A percentile compares a stretch with the other conserved stretches of the same genome.
phyloP scores from a whole-genome alignment of 2,797 vertebrate species.

The Columba guinea region DNA sequence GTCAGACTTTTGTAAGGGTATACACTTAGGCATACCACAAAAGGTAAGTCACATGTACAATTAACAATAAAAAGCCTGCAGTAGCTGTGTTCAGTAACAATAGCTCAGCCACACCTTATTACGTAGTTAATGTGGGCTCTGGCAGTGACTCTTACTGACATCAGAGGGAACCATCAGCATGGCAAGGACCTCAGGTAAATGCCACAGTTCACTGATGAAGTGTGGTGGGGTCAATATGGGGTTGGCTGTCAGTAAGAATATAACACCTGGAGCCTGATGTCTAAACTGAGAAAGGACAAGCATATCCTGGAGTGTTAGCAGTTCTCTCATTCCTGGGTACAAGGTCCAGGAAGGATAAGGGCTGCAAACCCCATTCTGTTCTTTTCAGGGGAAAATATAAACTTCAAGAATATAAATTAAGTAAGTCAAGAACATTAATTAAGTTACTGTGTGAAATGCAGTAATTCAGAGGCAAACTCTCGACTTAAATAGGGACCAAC shows the following conservation, averaged over 20 bases:
- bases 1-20: background rate
- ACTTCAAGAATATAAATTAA: background rate
- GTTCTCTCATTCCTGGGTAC: background rate
- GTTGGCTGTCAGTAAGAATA: background rate
- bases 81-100: background rate
- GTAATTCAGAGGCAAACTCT: background rate
- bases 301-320: background rate
- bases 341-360: accelerated
- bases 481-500: background rate
- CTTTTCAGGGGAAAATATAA: background rate
- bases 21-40: accelerated
- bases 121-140: background rate
- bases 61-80: background rate
- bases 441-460: background rate
- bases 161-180: background rate
- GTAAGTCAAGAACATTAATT: background rate
- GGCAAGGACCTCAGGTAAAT: background rate
- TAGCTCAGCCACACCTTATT: background rate
- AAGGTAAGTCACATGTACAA: background rate
- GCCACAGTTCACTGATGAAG: background rate
- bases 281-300: background rate
- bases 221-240: background rate
- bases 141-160: background rate
- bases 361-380: background rate
- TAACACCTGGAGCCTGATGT: background rate